Base-by-base conservation (phyloP, 2,113 vertebrate species). In the Pterocles gutturalis region DNA sequence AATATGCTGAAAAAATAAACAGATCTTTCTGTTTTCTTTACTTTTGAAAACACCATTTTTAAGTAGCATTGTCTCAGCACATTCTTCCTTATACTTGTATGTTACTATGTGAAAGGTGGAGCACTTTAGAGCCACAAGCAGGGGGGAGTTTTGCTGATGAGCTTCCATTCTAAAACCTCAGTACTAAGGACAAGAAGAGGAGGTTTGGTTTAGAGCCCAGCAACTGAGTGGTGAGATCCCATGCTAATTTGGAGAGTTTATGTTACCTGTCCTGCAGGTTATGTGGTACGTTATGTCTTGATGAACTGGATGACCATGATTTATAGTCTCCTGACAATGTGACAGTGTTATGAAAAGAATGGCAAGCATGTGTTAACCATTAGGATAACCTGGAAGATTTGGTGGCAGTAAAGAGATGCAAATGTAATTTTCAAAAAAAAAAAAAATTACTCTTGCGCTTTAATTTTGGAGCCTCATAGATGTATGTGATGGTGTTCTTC, bases 161-260 rank as follows among this genome's bases (percentile, higher is more conserved):
- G 21, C 13, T 91, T 46, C 54, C 34, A 4, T 46, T 78, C 55
- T 60, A 43, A 89, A 87, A 48, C 15, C 45, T 69, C 33, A 25
- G 14, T 81, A 48, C 60, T 90, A 60, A 87, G 72, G 87, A 87
- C n/a, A 81, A 65, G 41, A 90, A 64, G 72, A 80, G 9, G 53
- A 84, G 72, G 78, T 89, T 76, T 96, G 87, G 72, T 83, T 28
- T 9, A 36, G 65, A 87, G 91, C 91, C 89, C 69, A 93, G 87
- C 29, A 75, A 20, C 15, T 60, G 79, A 87, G 55, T 16, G 41
- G 73, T 95, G 62, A 85, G 65, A 69, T 83, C 54, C 62, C 0
- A 0, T 83, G 55, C 48, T 94, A 70, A 84, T 90, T 92, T 90
- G 83, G 43, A 89, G 61, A 86, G 33, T 48, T 94, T 92, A 81